A percentile compares a stretch with the other conserved stretches of the same genome.
Conservation (phyloP, 2,888 invertebrate species). For the Caenorhabditis sp. region DNA sequence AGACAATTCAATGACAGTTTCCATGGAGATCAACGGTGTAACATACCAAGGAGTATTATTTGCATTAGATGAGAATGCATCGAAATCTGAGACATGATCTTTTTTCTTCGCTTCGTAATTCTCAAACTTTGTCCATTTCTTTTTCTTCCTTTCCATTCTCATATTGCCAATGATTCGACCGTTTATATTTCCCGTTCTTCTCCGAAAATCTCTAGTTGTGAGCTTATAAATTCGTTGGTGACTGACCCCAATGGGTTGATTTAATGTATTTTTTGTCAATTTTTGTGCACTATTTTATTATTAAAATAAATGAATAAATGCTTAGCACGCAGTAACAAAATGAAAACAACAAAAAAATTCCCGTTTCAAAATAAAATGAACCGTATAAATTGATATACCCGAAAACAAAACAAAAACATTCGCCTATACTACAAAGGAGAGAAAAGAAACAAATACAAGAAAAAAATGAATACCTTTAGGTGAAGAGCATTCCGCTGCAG, state of each 20-base stretch:
- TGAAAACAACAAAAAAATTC: conserved; percentile 2
- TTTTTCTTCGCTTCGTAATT: neutral
- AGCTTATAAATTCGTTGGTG: conserved; percentile 41
- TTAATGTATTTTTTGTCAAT: neutral
- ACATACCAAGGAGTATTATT: conserved; percentile 79
- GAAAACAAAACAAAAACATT: conserved; percentile 1
- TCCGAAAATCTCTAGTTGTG: conserved; percentile 45
- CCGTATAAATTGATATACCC: conserved; percentile 1
- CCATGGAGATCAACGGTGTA: conserved; percentile 93
- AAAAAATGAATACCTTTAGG: conserved; percentile 10
- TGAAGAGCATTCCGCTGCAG: conserved; percentile 33
- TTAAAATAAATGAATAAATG: conserved; percentile 30
- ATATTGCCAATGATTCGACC: conserved; percentile 2
- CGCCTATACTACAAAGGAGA: too few relatives aligned
- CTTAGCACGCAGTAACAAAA: conserved; percentile 26
- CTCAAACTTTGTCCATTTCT: neutral
- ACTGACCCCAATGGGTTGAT: conserved; percentile 6
- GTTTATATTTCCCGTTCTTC: conserved; percentile 5
- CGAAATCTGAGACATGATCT: conserved; percentile 6
- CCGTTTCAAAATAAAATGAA: conserved; percentile 1
- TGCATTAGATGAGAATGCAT: conserved; percentile 17
- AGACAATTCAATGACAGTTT: conserved; percentile 82
- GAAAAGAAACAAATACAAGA: neutral
- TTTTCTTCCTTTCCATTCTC: neutral
- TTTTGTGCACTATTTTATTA: conserved; percentile 10